A percentile compares a stretch with the other conserved stretches of the same genome.
Conservation (phyloP, 2,113 vertebrate genomes). For the Eulemur macaco region DNA sequence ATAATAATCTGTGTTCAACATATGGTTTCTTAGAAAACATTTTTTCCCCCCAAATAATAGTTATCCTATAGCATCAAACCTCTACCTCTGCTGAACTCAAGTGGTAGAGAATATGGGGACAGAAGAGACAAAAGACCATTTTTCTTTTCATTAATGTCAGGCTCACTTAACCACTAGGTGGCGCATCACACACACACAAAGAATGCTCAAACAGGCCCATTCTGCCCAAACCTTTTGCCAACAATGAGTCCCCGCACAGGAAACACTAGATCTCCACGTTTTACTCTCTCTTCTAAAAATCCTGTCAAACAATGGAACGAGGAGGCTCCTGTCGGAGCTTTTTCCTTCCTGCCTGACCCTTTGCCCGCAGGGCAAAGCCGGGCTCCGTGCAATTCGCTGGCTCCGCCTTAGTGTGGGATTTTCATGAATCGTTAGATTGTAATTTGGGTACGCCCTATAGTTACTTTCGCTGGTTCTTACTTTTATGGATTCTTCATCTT, state of each 20-base stretch:
- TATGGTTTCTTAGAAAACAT: background rate
- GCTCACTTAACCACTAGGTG: constrained; percentile 73
- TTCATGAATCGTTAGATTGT: background rate
- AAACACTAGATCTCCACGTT: background rate
- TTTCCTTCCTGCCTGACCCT: background rate
- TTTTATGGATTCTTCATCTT: constrained; percentile 45
- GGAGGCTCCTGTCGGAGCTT: background rate
- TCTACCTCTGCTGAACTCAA: background rate
- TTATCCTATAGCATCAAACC: background rate
- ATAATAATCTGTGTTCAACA: background rate
- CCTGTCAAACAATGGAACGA: background rate
- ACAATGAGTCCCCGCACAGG: background rate
- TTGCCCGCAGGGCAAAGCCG: background rate
- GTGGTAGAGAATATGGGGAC: background rate
- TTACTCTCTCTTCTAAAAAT: background rate
- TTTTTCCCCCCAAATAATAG: background rate
- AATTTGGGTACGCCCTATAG: background rate
- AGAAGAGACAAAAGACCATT: background rate
- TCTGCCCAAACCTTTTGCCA: background rate
- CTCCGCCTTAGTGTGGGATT: background rate
- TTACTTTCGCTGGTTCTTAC: constrained; percentile 23
- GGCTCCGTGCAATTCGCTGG: background rate
- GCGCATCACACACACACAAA: constrained; percentile 10
- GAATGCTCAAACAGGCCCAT: background rate
- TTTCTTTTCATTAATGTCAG: background rate